phyloP scores from a whole-genome alignment of 2,888 invertebrate species.

The Thera obeliscata region DNA sequence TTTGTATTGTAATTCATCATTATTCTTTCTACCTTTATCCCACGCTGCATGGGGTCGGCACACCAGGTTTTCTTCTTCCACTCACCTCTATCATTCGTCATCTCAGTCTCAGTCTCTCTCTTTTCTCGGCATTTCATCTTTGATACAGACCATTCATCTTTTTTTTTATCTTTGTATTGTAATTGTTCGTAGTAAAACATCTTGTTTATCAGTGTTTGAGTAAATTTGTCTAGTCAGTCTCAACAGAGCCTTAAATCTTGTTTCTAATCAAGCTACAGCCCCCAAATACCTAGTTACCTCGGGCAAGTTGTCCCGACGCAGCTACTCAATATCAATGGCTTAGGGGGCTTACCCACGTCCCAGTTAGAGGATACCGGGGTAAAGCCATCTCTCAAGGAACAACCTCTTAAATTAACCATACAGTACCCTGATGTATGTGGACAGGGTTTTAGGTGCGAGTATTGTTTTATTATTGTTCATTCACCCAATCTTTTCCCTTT shows the following conservation, averaged over 20 bases:
- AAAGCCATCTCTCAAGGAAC: conserved; percentile 22
- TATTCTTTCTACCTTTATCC: no score
- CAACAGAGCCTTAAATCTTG: conserved; percentile 1
- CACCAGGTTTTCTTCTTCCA: no score
- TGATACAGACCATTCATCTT: no score
- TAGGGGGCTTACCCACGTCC: conserved; percentile 28
- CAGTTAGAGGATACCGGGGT: conserved; percentile 17
- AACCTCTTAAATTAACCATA: conserved; percentile 27
- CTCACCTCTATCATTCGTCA: no score
- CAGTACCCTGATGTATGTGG: conserved; percentile 18
- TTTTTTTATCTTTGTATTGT: no score
- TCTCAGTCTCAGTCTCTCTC: no score
- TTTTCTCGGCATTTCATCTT: no score
- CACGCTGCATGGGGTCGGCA: no score
- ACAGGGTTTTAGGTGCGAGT: conserved; percentile 2
- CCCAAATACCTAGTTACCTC: conserved; percentile 27
- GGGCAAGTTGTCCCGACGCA: conserved; percentile 18
- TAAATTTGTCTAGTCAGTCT: not conserved
- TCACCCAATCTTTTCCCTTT: no score
- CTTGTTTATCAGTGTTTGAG: no score
- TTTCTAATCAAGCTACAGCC: conserved; percentile 24
- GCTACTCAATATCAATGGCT: conserved; percentile 31
- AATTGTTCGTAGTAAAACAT: no score
- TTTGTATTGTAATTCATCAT: no score
- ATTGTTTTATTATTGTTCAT: not conserved